A percentile compares a stretch with the other conserved stretches of the same genome.
Evolutionary conservation across 2,888 invertebrate species (phyloP).

Genomic region (Dicranocentrus wangi): DNA sequence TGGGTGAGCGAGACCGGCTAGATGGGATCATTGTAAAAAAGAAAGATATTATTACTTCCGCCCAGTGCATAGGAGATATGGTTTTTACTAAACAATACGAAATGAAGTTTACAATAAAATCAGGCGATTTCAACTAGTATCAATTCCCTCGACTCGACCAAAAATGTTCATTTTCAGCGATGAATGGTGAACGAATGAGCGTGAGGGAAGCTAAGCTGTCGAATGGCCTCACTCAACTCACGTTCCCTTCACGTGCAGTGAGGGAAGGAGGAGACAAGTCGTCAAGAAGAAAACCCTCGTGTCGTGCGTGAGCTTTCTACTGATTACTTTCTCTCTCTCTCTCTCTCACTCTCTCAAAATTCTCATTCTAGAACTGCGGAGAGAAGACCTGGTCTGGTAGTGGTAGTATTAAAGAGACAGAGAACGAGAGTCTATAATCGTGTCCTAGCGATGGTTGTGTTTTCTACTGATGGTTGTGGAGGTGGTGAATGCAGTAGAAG

Average conservation of each 20-base stretch:
- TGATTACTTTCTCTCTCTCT: not conserved
- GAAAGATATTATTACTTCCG: slow-evolving; percentile 4
- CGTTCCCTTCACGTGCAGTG: not conserved
- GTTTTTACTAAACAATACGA: slow-evolving; percentile 31
- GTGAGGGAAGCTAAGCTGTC: slow-evolving; percentile 4
- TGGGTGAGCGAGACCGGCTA: slow-evolving; percentile 71
- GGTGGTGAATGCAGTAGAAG: slow-evolving; percentile 58
- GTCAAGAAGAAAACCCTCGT: not conserved
- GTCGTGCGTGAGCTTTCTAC: not conserved
- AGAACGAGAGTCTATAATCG: slow-evolving; percentile 52
- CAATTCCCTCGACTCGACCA: slow-evolving; percentile 29
- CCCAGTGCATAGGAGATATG: not conserved
- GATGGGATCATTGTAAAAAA: slow-evolving; percentile 52
- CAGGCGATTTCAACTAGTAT: slow-evolving; percentile 36
- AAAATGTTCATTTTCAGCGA: slow-evolving; percentile 28
- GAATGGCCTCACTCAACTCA: not conserved
- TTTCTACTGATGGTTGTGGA: slow-evolving; percentile 53
- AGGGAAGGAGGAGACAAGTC: slow-evolving; percentile 9
- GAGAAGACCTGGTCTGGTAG: slow-evolving; percentile 38
- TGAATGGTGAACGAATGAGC: slow-evolving; percentile 27
- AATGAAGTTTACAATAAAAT: slow-evolving; percentile 40
- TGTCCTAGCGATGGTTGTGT: slow-evolving; percentile 57
- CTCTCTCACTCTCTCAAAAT: not conserved
- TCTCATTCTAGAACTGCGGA: slow-evolving; percentile 10
- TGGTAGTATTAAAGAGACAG: slow-evolving; percentile 50